A percentile compares a stretch with the other conserved stretches of the same genome.
These are phyloP conservation scores for Ictalurus furcatus DNA, from an alignment of 2,113 vertebrate genomes.

Conservation along the genomic window DNA sequence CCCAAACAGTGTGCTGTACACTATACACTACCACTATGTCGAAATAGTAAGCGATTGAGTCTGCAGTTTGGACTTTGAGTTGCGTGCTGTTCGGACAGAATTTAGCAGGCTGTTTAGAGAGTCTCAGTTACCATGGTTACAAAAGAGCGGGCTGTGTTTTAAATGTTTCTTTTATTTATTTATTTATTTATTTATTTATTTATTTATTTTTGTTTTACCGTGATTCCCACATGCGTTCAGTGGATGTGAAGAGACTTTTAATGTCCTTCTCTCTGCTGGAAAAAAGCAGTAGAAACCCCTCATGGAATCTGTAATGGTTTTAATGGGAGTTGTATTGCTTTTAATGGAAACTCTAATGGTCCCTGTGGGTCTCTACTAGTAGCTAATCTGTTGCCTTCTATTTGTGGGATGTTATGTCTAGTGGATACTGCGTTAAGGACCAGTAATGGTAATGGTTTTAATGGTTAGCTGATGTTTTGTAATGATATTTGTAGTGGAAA, in stretches of 20 bases:
- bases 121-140: not conserved
- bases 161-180: not conserved
- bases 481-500: too few species aligned
- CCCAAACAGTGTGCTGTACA: not conserved
- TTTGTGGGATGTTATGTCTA: too few species aligned
- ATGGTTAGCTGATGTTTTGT: too few species aligned
- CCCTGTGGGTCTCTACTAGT: too few species aligned
- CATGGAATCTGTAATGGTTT: too few species aligned
- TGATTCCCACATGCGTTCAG: not conserved
- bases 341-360: too few species aligned
- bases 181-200: too few species aligned
- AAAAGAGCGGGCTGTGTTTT: not conserved
- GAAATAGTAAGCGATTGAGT: not conserved
- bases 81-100: not conserved
- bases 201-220: not conserved
- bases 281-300: not conserved
- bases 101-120: not conserved
- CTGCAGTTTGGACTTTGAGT: not conserved
- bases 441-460: too few species aligned
- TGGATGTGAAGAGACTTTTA: conserved; percentile 4
- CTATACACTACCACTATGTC: not conserved
- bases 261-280: not conserved
- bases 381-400: too few species aligned
- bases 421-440: too few species aligned
- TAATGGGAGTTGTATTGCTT: too few species aligned